These are phyloP conservation scores for Lithophane socia DNA, from an alignment of 2,888 invertebrate genomes.

Conservation along the genomic window DNA sequence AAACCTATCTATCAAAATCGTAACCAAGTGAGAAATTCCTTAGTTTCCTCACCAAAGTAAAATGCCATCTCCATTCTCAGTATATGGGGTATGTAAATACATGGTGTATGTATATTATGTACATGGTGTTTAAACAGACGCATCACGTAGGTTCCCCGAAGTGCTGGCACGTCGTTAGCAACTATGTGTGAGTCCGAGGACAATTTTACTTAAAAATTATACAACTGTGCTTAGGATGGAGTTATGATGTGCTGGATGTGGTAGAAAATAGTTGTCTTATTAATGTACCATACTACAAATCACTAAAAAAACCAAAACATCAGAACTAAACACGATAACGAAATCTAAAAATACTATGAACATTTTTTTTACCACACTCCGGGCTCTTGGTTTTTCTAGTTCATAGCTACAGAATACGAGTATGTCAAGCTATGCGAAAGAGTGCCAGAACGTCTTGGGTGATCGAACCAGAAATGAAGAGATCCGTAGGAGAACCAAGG, in stretches of 20 bases:
- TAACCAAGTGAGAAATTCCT: constrained; percentile 56
- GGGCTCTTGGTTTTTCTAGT: neutral
- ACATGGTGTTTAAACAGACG: constrained; percentile 61
- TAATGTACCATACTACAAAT: neutral
- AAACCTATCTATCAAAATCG: constrained; percentile 27
- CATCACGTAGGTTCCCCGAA: constrained; percentile 77
- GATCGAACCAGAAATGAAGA: no score
- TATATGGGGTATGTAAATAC: constrained; percentile 67
- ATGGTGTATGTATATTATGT: constrained; percentile 51
- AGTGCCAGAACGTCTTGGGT: no score
- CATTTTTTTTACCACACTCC: neutral
- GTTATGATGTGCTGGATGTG: constrained; percentile 16
- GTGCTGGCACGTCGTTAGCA: constrained; percentile 74
- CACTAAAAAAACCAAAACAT: no score
- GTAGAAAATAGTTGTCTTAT: neutral
- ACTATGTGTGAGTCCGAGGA: constrained; percentile 74
- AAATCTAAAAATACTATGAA: neutral
- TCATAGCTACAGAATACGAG: neutral
- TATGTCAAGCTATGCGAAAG: no score
- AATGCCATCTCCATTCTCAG: constrained; percentile 38
- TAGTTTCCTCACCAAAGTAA: constrained; percentile 44
- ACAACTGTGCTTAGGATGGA: constrained; percentile 41
- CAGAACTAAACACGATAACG: no score
- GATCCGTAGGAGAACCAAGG: no score
- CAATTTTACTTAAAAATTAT: constrained; percentile 67